Conservation (phyloP, 2,888 invertebrate species). For the Drosophila neonasuta region DNA sequence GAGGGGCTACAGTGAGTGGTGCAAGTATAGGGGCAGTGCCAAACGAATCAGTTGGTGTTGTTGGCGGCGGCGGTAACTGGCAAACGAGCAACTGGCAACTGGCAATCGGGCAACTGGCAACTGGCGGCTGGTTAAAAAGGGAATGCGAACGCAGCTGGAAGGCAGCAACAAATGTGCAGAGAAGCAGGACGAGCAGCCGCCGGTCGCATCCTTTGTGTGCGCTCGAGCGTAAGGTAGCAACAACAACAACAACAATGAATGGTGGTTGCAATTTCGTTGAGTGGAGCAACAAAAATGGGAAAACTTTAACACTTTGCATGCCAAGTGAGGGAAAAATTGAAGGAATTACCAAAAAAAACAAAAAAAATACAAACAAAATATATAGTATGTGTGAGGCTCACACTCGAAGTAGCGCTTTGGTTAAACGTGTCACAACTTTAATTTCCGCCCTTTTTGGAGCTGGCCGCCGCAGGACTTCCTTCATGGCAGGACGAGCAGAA, state of each 20-base stretch:
- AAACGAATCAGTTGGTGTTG: slow-evolving; percentile 25
- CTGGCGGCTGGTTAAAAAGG: slow-evolving; percentile 58
- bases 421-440: slow-evolving; percentile 75
- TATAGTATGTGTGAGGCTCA: slow-evolving; percentile 25
- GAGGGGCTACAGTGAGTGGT: neutral
- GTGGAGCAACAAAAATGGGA: slow-evolving; percentile 44
- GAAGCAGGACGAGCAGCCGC: slow-evolving; percentile 32
- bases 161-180: slow-evolving; percentile 52
- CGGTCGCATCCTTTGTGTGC: slow-evolving; percentile 68
- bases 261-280: slow-evolving; percentile 71
- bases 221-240: slow-evolving; percentile 62
- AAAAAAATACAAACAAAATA: slow-evolving; percentile 12
- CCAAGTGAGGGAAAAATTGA: slow-evolving; percentile 32
- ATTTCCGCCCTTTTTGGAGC: slow-evolving; percentile 63
- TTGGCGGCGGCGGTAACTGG: slow-evolving; percentile 17
- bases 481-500: slow-evolving; percentile 37
- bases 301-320: slow-evolving; percentile 59
- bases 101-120: slow-evolving; percentile 21
- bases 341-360: slow-evolving; percentile 52
- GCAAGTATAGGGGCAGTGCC: slow-evolving; percentile 24
- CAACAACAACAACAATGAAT: slow-evolving; percentile 23
- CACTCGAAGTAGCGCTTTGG: slow-evolving; percentile 46
- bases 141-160: slow-evolving; percentile 65
- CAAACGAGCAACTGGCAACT: slow-evolving; percentile 30
- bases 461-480: slow-evolving; percentile 59